Base-by-base conservation (phyloP, 2,888 invertebrate species). In the Parnassius apollo region DNA sequence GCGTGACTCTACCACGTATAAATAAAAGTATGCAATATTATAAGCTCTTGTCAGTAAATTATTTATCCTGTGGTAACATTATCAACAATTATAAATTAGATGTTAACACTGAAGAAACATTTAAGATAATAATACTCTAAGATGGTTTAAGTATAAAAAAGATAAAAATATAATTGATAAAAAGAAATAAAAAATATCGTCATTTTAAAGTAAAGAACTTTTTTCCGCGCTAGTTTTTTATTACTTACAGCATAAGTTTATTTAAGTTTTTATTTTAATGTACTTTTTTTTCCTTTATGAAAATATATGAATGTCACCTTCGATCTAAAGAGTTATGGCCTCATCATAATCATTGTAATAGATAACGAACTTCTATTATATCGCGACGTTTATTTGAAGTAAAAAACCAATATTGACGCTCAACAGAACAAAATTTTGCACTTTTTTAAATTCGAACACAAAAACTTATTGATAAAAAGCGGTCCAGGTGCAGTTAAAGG, bases 381-480 rank as follows among this genome's bases (percentile, higher is more conserved):
- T 64, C 11, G 42, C 54, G 62, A 42, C 67, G 69, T 76, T 74
- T 77, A 76, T 81, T 81, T 81, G 77, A 74, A 74, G 77, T 71
- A 80, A 78, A 85, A 75, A 91, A 89, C 59, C 88, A 91, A 91
- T 91, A 89, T 91, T 91, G 89, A 90, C 82, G 83, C 79, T 68
- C 72, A 82, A 86, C 79, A 86, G 80, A 80, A 82, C 68, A 73
- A 82, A 86, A 88, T 85, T 88, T 89, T 85, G 89, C 91, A 90
- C 86, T 85, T 89, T 91, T 89, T 85, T 71, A 85, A 86, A 84
- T 82, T 85, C 83, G 72, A 73, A 81, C 77, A 80, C 81, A 85
- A 83, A 88, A 87, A 81, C 75, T 75, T 71, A 66, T 52, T 61
- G 18, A 72, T 65, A 83, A 85, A 85, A 87, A 85, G 73, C 72